Evolutionary conservation across 1,140 invertebrate species (phyloP).

Genomic region (Fopius arisanus): DNA sequence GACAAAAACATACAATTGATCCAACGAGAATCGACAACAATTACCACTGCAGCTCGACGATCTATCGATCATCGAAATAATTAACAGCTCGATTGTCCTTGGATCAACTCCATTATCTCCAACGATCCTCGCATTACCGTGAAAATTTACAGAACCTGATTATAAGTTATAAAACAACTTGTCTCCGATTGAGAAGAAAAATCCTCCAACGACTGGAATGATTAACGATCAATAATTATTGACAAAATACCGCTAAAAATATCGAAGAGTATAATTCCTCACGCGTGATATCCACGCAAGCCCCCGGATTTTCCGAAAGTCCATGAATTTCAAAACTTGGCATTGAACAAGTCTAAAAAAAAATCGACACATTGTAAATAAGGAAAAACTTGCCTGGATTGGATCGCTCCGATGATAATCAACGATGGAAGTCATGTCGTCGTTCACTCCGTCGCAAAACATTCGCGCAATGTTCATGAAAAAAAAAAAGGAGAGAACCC

Average conservation of each 20-base stretch:
- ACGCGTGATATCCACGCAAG: too few species aligned
- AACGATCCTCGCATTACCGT: not conserved
- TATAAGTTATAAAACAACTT: not conserved
- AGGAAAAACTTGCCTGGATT: conserved; percentile 43
- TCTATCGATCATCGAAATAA: not conserved
- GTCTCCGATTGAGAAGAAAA: not conserved
- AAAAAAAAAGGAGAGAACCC: not conserved
- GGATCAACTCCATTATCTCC: not conserved
- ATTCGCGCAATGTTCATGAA: not conserved
- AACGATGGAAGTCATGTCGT: conserved; percentile 43
- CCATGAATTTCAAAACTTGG: too few species aligned
- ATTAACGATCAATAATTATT: conserved; percentile 5
- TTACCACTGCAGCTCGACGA: not conserved
- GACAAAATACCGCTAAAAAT: not conserved
- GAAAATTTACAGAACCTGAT: not conserved
- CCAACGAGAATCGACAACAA: not conserved
- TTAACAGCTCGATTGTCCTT: not conserved
- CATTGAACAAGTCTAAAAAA: not conserved
- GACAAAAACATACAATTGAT: not conserved
- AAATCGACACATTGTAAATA: conserved; percentile 22
- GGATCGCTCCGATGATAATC: conserved; percentile 40
- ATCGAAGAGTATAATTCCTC: too few species aligned
- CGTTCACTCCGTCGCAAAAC: not conserved
- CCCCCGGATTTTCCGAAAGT: too few species aligned
- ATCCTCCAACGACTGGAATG: not conserved